Percentiles rank a stretch among this genome's conserved stretches.
Evolutionary conservation across 1,140 invertebrate genomes (phyloP).

Genomic region (Drosophila lacertosa): DNA sequence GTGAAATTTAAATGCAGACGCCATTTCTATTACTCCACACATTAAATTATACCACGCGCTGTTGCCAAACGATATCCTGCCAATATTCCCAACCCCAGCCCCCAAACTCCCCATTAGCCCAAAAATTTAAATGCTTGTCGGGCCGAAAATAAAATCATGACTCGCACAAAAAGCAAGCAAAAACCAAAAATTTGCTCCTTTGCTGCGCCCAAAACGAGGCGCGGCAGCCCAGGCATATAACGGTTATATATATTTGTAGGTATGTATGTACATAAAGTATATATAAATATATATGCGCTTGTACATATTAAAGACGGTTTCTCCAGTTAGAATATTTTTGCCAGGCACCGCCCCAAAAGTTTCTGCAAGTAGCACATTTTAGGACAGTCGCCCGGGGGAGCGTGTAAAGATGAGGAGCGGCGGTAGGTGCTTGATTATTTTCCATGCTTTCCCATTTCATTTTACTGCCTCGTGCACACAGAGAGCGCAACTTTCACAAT

Average conservation of each 20-base stretch:
- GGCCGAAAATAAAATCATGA: conserved; percentile 67
- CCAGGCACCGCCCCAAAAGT: conserved; percentile 74
- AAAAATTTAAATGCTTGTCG: conserved; percentile 49
- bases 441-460: conserved; percentile 77
- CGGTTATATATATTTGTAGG: conserved; percentile 5
- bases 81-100: conserved; percentile 33
- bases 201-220: conserved; percentile 47
- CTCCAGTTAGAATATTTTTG: conserved; percentile 70
- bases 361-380: conserved; percentile 46
- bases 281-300: conserved; percentile 15
- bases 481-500: conserved; percentile 71
- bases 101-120: background rate
- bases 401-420: no score
- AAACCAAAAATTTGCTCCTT: no score
- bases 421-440: conserved; percentile 67
- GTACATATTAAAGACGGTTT: conserved; percentile 47
- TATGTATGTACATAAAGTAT: background rate
- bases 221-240: conserved; percentile 33
- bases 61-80: conserved; percentile 58
- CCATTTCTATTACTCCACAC: conserved; percentile 77
- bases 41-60: conserved; percentile 77
- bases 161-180: conserved; percentile 24
- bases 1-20: conserved; percentile 78
- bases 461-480: conserved; percentile 63
- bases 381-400: background rate